phyloP scores from a whole-genome alignment of 1,140 invertebrate genomes.

The Eciton burchellii region DNA sequence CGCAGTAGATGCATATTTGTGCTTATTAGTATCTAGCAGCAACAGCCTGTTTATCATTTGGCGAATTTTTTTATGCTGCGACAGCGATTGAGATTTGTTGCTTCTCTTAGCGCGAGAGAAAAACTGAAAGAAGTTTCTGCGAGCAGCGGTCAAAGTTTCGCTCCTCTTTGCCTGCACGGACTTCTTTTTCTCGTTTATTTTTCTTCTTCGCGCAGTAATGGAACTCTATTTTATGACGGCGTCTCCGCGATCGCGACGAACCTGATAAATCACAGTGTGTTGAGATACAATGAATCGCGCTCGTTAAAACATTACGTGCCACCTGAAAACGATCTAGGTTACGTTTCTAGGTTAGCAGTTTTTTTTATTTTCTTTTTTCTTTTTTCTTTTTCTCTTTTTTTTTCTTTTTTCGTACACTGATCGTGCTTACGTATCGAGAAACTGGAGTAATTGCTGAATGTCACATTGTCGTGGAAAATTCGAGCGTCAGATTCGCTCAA shows the following conservation, averaged over 20 bases:
- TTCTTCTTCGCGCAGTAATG: constrained; percentile 2
- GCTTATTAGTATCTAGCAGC: neutral
- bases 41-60: constrained; percentile 31
- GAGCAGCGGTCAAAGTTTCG: constrained; percentile 29
- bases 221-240: constrained; percentile 9
- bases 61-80: constrained; percentile 20
- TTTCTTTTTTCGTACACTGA: neutral
- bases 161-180: constrained; percentile 27
- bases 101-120: constrained; percentile 2
- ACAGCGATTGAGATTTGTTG: neutral
- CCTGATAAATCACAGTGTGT: constrained; percentile 5
- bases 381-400: too few species aligned
- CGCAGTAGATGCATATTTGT: neutral
- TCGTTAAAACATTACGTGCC: constrained; percentile 10
- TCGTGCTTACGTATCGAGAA: neutral
- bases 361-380: too few species aligned
- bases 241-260: neutral
- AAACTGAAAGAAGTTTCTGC: constrained; percentile 24
- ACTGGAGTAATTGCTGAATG: constrained; percentile 36
- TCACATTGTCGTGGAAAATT: constrained; percentile 13
- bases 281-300: constrained; percentile 33
- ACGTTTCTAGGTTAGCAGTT: constrained; percentile 33
- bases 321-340: constrained; percentile 4
- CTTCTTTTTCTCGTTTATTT: constrained; percentile 21
- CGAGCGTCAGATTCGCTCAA: neutral